Evolutionary conservation across 2,888 invertebrate species (phyloP), one percentile per base, ranked within the genome.

Genomic region (Muscina levida): DNA sequence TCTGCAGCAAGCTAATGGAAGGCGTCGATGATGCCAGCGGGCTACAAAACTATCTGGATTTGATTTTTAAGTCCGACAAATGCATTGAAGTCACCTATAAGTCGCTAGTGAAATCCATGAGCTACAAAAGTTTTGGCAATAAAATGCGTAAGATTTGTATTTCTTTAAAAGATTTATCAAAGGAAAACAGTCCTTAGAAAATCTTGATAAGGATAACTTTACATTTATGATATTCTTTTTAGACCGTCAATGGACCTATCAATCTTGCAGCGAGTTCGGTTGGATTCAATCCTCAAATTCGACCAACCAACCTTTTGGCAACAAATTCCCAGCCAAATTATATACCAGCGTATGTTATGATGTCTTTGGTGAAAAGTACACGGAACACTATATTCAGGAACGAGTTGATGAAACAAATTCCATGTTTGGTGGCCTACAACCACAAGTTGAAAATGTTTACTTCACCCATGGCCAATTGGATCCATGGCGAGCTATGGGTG

Each of bases 251-350:
- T 96, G 96, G 96, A 92, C 92, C 0, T 96, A 95, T 88, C 97
- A 97, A 90, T 96, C 96, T 0, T 97, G 97, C 89, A 94, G 94
- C 66, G 96, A 97, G 90, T 97, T 93, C 89, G 97, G 96, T 67
- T 97, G 94, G 92, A 96, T 93, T 90, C 96, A 96, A 91, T 94
- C 95, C 1, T 94, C 96, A 0, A 92, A 91, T 80, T 92, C 93
- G 13, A 70, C 85, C 0, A 85, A 89, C 0, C 93, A 94, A 77
- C 94, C 95, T 0, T 93, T 93, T 6, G 89, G 90, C 17, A 85
- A 82, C 0, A 85, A 85, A 24, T 90, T 90, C 62, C 90, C 90
- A 0, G 80, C 87, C 0, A 82, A 85, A 0, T 78, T 86, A 0
- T 90, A 88, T 17, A 84, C 86, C 0, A 83, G 84, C 3, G 76